A percentile compares a stretch with the other conserved stretches of the same genome.
Conservation (phyloP, 2,113 vertebrate genomes). For the Limnothrissa miodon region DNA sequence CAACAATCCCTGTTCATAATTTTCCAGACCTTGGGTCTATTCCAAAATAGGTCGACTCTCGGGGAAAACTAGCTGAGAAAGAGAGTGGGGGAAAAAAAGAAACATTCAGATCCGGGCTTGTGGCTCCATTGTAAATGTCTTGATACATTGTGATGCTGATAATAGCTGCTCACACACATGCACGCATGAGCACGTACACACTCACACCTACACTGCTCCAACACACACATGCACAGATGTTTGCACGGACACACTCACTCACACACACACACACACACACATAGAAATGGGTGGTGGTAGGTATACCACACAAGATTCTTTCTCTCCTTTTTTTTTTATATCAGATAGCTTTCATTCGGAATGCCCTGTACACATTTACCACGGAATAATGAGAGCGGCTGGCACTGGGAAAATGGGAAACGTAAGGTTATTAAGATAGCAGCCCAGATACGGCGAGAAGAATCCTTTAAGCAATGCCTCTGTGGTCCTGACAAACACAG, state of each 20-base stretch:
- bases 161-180: constrained; percentile 25
- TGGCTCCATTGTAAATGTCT: constrained; percentile 41
- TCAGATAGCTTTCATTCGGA: constrained; percentile 47
- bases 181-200: neutral
- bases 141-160: constrained; percentile 44
- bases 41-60: neutral
- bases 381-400: constrained; percentile 47
- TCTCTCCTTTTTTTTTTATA: constrained; percentile 23
- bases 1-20: constrained; percentile 31
- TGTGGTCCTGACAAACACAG: constrained; percentile 37
- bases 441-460: constrained; percentile 41
- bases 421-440: constrained; percentile 58
- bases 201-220: neutral
- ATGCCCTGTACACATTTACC: constrained; percentile 38
- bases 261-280: neutral
- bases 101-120: neutral
- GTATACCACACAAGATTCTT: neutral
- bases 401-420: constrained; percentile 48
- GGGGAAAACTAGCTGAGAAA: constrained; percentile 23
- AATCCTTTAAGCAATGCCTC: constrained; percentile 44
- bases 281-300: neutral
- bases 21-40: constrained; percentile 21
- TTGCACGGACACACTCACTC: neutral
- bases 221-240: neutral
- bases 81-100: neutral